These are phyloP conservation scores for Frankliniella fusca DNA, from an alignment of 2,888 invertebrate species.

Conservation along the genomic window DNA sequence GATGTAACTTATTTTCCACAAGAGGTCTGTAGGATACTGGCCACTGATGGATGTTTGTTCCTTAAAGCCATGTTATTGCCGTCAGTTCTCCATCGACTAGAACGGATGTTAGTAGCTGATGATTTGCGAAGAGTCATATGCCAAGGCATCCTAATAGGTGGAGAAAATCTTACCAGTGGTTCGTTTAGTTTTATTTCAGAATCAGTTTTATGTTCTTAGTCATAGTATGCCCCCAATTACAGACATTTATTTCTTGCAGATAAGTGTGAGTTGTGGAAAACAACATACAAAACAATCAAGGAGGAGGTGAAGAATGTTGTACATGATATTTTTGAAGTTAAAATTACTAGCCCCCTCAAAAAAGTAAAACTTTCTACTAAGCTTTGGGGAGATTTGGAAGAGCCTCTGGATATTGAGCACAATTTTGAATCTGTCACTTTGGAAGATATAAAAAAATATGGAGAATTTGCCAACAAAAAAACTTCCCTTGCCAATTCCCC, in stretches of 20 bases:
- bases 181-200: neutral
- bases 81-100: constrained; percentile 72
- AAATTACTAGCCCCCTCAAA: neutral
- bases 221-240: neutral
- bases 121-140: constrained; percentile 61
- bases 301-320: neutral
- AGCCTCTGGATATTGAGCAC: constrained; percentile 65
- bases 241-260: neutral
- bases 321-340: neutral
- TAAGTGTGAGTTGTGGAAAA: neutral
- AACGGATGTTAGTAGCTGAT: constrained; percentile 66
- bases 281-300: neutral
- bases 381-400: constrained; percentile 53
- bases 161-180: constrained; percentile 46
- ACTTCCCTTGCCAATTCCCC: neutral
- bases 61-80: constrained; percentile 80
- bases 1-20: neutral
- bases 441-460: constrained; percentile 67
- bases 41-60: constrained; percentile 43
- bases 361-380: constrained; percentile 41
- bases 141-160: constrained; percentile 46
- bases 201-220: neutral
- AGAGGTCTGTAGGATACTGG: neutral
- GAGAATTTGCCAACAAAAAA: constrained; percentile 54
- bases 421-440: constrained; percentile 55